Evolutionary conservation across 2,113 vertebrate genomes (phyloP).

Genomic region (Microtus oregoni): DNA sequence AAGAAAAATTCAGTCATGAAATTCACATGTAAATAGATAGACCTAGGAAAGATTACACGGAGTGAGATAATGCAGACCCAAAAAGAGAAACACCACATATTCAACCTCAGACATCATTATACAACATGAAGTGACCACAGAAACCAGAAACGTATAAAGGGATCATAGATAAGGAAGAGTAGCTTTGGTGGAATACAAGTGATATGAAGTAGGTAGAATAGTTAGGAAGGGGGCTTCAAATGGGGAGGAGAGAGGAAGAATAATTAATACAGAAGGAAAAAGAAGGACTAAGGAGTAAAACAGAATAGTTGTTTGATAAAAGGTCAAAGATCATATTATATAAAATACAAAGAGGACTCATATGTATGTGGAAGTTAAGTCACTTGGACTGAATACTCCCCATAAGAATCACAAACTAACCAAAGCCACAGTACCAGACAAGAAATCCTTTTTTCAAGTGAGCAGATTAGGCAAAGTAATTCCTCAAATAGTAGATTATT

Average conservation of each 20-base stretch:
- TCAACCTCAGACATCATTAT: background rate
- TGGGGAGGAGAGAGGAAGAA: background rate
- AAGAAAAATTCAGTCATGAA: background rate
- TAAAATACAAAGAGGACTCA: background rate
- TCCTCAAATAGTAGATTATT: background rate
- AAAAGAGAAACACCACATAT: background rate
- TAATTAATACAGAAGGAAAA: background rate
- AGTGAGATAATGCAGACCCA: background rate
- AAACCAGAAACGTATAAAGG: background rate
- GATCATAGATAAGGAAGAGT: background rate
- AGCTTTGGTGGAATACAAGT: background rate
- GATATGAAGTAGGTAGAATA: background rate
- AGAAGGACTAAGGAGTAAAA: background rate
- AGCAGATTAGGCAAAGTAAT: background rate
- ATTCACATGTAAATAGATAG: background rate
- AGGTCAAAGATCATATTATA: too few species aligned
- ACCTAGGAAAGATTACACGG: background rate
- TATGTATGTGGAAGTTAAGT: background rate
- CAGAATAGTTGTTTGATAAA: background rate
- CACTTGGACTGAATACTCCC: background rate
- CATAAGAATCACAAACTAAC: background rate
- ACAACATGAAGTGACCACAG: background rate
- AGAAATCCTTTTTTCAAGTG: background rate
- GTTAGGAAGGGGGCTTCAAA: background rate
- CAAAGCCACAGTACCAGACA: too few species aligned